Evolutionary conservation across 2,113 vertebrate genomes (phyloP).

Genomic region (Corvus moneduloides): DNA sequence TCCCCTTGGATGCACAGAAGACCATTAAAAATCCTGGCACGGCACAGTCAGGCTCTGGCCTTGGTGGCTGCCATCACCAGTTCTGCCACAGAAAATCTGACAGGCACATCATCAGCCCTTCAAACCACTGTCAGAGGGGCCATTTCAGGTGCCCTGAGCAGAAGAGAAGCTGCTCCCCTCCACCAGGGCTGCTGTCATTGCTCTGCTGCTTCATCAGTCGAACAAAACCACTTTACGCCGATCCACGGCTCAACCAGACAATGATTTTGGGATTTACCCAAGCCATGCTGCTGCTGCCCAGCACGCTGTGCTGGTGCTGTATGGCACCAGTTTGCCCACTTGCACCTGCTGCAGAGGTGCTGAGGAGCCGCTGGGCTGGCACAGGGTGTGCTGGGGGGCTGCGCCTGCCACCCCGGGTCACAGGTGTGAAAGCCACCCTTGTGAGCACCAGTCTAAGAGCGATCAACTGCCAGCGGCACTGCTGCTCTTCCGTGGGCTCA

Average conservation of each 20-base stretch:
- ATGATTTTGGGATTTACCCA: background rate
- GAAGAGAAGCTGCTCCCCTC: background rate
- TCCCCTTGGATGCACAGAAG: background rate
- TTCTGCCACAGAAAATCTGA: background rate
- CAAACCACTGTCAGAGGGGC: background rate
- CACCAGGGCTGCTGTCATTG: background rate
- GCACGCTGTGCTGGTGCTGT: fast-evolving
- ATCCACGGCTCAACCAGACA: fast-evolving
- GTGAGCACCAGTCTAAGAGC: background rate
- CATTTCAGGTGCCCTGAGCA: background rate
- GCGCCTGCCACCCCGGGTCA: background rate
- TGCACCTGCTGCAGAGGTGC: background rate
- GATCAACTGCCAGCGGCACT: background rate
- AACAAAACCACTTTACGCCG: background rate
- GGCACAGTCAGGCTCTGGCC: background rate
- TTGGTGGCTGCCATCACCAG: background rate
- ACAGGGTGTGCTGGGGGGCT: background rate
- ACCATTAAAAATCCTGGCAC: background rate
- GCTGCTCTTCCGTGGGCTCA: background rate
- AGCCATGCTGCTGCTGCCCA: background rate
- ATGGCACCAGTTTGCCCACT: fast-evolving
- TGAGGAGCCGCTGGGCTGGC: background rate
- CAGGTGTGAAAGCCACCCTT: fast-evolving
- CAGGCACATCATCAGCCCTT: fast-evolving
- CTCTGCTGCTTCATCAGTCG: background rate